phyloP scores from a whole-genome alignment of 2,113 vertebrate species.

The Rhodinocichla rosea region DNA sequence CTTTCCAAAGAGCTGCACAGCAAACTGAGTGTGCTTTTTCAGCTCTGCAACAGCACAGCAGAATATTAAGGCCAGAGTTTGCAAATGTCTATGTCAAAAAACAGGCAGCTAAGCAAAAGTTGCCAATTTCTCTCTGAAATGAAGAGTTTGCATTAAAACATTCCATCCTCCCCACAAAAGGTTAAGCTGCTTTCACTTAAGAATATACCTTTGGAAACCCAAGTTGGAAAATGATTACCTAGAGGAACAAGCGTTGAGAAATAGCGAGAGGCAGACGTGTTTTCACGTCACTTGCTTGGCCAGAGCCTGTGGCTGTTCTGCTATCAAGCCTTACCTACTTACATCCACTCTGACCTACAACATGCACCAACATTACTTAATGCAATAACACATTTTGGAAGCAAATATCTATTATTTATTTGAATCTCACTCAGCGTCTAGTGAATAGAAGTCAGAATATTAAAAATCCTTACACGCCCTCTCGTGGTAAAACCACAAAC shows the following conservation, averaged over 20 bases:
- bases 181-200: slow-evolving; percentile 17
- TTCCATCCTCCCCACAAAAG: background rate
- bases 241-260: background rate
- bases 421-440: background rate
- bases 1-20: slow-evolving; percentile 19
- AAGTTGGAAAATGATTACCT: background rate
- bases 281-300: background rate
- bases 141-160: background rate
- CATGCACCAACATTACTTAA: background rate
- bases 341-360: background rate
- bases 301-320: background rate
- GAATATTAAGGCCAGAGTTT: slow-evolving; percentile 28
- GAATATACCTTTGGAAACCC: slow-evolving; percentile 1
- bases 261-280: background rate
- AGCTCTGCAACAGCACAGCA: background rate
- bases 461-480: slow-evolving; percentile 63
- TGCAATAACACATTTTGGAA: background rate
- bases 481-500: slow-evolving; percentile 53
- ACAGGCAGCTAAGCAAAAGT: background rate
- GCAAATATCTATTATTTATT: background rate
- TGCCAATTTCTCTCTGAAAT: background rate
- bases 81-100: background rate
- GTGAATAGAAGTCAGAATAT: background rate
- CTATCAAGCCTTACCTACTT: background rate
- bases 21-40: background rate